phyloP scores from a whole-genome alignment of 2,113 vertebrate genomes.

The Elgaria multicarinata region DNA sequence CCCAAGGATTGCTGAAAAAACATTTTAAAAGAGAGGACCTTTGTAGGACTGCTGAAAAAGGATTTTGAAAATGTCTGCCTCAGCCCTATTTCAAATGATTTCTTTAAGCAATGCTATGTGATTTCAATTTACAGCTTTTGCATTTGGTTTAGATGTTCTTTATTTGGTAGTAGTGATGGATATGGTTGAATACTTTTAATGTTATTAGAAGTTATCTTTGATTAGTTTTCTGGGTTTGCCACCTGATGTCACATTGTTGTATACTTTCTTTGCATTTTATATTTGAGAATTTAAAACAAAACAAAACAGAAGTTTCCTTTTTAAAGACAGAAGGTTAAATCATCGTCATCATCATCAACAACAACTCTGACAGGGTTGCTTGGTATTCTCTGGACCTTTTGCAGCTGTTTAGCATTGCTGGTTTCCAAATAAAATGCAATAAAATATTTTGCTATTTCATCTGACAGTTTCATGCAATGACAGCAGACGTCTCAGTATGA shows the following conservation, averaged over 20 bases:
- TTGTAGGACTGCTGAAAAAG: neutral
- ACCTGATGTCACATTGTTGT: neutral
- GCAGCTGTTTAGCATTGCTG: neutral
- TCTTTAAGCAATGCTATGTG: neutral
- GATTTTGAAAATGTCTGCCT: neutral
- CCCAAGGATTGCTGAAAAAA: neutral
- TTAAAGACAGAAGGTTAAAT: neutral
- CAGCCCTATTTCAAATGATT: neutral
- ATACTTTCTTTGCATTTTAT: neutral
- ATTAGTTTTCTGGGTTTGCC: neutral
- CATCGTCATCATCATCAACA: too few relatives aligned
- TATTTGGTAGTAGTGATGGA: neutral
- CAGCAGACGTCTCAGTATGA: slow-evolving; percentile 7
- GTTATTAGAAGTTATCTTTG: neutral
- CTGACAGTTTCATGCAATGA: slow-evolving; percentile 40
- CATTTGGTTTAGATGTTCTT: neutral
- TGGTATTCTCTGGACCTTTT: slow-evolving; percentile 7
- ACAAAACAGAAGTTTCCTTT: neutral
- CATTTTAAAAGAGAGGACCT: neutral
- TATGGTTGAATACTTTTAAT: neutral
- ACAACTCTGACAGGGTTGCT: neutral
- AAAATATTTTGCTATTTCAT: slow-evolving; percentile 18
- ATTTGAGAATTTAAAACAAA: neutral
- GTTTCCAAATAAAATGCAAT: slow-evolving; percentile 41
- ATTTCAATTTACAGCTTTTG: neutral